Evolutionary conservation across 1,140 invertebrate genomes (phyloP).

Genomic region (Brachionus sp.): DNA sequence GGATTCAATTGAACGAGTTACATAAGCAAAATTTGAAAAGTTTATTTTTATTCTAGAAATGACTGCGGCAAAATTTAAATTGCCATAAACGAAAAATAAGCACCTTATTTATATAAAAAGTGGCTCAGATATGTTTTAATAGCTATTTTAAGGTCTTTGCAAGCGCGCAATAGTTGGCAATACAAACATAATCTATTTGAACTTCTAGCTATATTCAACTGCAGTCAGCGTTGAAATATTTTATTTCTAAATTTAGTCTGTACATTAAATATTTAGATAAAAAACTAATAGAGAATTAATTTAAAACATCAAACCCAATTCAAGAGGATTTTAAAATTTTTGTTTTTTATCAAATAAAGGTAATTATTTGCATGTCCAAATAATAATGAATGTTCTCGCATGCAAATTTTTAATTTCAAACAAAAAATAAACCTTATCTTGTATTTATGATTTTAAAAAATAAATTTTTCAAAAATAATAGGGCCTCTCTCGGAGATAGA

Average conservation of each 20-base stretch:
- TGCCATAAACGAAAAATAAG: background rate
- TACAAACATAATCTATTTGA: background rate
- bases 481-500: background rate
- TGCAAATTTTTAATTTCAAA: background rate
- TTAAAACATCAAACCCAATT: background rate
- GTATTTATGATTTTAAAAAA: background rate
- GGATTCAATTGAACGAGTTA: background rate
- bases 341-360: conserved; percentile 5
- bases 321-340: background rate
- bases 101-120: background rate
- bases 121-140: background rate
- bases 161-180: conserved; percentile 4
- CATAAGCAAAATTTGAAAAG: background rate
- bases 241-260: background rate
- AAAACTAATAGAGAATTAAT: background rate
- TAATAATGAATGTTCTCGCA: background rate
- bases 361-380: conserved; percentile 24
- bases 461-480: background rate
- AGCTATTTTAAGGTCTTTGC: conserved; percentile 6
- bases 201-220: background rate
- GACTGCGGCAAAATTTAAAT: background rate
- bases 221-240: background rate
- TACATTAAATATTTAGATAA: background rate
- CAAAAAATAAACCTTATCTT: background rate
- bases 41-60: background rate